Percentiles rank a stretch among this genome's conserved stretches.
Evolutionary conservation across 2,888 invertebrate genomes (phyloP).

Genomic region (Oxytorus armatus): DNA sequence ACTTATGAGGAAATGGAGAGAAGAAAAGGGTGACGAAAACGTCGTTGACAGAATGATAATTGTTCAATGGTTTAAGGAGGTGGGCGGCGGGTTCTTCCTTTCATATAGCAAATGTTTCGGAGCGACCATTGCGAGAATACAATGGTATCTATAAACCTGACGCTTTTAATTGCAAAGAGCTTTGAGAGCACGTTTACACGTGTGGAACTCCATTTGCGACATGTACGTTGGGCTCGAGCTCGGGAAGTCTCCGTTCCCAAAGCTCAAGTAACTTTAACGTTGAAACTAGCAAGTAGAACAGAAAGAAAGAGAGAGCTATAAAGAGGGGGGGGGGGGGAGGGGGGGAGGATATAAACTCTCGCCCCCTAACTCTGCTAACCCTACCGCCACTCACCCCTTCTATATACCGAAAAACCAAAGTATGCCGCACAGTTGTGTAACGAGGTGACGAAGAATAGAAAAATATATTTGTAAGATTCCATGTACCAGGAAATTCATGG

Average conservation of each 20-base stretch:
- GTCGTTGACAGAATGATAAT: conserved; percentile 39
- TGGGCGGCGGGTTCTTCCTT: not conserved
- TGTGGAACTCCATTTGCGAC: conserved; percentile 58
- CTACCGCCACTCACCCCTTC: too few species aligned
- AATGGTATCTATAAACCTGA: not conserved
- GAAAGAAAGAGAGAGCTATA: too few species aligned
- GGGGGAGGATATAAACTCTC: too few species aligned
- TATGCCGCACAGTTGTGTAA: too few species aligned
- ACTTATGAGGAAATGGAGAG: too few species aligned
- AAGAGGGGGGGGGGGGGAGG: too few species aligned
- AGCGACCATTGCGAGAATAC: conserved; percentile 23
- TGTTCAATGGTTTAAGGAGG: conserved; percentile 12
- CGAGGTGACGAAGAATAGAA: too few species aligned
- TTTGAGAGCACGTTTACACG: conserved; percentile 54
- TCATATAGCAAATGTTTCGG: not conserved
- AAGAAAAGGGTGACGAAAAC: conserved; percentile 7
- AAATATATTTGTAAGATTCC: too few species aligned
- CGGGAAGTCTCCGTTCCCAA: conserved; percentile 33
- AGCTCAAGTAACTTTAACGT: conserved; percentile 45
- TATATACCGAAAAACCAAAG: too few species aligned
- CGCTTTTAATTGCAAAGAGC: conserved; percentile 57
- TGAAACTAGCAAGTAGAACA: conserved; percentile 26
- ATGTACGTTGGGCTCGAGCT: conserved; percentile 35
- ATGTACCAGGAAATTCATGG: too few species aligned
- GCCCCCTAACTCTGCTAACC: too few species aligned